Conservation (phyloP, 2,797 vertebrate species). For the Telmatherina bonti region DNA sequence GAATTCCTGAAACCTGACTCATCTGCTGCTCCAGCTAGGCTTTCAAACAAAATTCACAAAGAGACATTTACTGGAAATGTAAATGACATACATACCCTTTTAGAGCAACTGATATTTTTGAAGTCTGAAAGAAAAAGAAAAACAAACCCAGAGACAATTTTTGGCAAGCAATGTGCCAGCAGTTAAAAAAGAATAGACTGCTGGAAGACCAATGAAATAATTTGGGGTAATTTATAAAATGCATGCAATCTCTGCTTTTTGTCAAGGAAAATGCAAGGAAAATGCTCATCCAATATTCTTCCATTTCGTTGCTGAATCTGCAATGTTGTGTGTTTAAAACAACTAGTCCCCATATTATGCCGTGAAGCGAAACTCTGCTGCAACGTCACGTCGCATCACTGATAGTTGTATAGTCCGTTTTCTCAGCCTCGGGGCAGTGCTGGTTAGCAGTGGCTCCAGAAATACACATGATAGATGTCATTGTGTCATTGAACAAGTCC, state of each 20-base stretch:
- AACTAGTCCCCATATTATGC: no score
- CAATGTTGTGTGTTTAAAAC: no score
- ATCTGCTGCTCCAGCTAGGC: conserved; percentile 53
- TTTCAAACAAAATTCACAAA: conserved; percentile 63
- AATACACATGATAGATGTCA: no score
- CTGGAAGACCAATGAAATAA: conserved; percentile 63
- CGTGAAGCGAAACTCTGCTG: no score
- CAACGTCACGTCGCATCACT: no score
- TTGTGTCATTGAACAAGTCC: no score
- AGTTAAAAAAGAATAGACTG: conserved; percentile 60
- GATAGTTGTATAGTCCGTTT: no score
- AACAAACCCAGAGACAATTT: conserved; percentile 54
- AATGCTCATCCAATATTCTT: conserved; percentile 18
- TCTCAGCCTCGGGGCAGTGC: no score
- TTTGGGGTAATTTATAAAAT: conserved; percentile 61
- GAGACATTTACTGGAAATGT: conserved; percentile 60
- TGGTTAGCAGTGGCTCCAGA: no score
- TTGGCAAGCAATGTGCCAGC: conserved; percentile 56
- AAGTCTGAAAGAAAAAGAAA: conserved; percentile 60
- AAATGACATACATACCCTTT: conserved; percentile 61
- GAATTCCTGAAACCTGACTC: conserved; percentile 75
- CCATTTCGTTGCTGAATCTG: no score
- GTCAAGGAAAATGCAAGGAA: conserved; percentile 29
- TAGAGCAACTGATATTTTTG: conserved; percentile 50
- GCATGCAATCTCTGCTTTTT: conserved; percentile 46